phyloP scores from a whole-genome alignment of 2,113 vertebrate species.

The Anarrhichthys ocellatus region DNA sequence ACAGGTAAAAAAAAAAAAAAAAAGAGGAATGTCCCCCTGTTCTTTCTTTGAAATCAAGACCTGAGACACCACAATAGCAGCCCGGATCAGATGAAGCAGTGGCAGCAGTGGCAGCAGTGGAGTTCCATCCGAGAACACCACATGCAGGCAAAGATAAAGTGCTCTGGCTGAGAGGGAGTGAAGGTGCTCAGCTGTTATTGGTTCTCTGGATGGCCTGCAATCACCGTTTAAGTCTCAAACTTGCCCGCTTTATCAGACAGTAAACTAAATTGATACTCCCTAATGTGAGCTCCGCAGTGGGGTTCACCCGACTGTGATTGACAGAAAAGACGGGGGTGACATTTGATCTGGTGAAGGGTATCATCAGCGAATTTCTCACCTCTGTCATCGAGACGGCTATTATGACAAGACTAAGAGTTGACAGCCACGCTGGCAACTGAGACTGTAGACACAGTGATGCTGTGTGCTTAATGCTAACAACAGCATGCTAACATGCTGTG shows the following conservation, averaged over 20 bases:
- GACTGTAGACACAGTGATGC: neutral
- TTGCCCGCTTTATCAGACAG: conserved; percentile 56
- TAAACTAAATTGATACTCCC: conserved; percentile 63
- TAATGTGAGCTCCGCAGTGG: conserved; percentile 19
- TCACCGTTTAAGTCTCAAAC: conserved; percentile 62
- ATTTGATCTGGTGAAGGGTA: conserved; percentile 8
- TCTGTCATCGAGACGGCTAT: neutral
- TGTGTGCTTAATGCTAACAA: neutral
- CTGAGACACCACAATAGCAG: neutral
- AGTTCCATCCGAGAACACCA: conserved; percentile 23
- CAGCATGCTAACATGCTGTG: neutral
- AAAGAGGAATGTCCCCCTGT: neutral
- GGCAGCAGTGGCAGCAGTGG: neutral
- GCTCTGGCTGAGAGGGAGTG: conserved; percentile 43
- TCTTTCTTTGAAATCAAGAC: conserved; percentile 23
- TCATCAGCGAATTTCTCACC: conserved; percentile 8
- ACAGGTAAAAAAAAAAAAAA: conserved; percentile 18
- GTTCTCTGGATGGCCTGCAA: conserved; percentile 53
- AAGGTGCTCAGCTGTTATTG: conserved; percentile 60
- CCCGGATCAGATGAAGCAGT: neutral
- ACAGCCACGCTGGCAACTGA: neutral
- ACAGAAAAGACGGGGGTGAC: conserved; percentile 17
- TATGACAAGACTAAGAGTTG: neutral
- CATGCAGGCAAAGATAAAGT: conserved; percentile 32
- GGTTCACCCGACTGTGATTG: conserved; percentile 8